A percentile compares a stretch with the other conserved stretches of the same genome.
phyloP scores from a whole-genome alignment of 1,140 invertebrate species.

The Triops longicaudatus region DNA sequence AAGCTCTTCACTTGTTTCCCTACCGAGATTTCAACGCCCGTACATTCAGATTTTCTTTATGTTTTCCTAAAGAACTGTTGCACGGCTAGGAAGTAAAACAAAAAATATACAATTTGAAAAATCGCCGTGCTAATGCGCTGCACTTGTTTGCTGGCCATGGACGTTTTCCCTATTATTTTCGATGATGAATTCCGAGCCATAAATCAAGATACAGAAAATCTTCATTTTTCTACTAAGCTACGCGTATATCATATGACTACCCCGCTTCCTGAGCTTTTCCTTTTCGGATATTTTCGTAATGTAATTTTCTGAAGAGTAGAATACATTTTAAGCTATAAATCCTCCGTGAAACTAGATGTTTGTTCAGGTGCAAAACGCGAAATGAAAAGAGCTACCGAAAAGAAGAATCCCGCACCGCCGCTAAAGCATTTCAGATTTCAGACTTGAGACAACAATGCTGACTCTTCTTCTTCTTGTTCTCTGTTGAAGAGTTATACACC shows the following conservation, averaged over 20 bases:
- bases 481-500: not conserved
- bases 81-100: not conserved
- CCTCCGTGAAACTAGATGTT: not conserved
- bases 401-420: not conserved
- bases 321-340: not conserved
- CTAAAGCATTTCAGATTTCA: not conserved
- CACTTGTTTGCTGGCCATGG: not conserved
- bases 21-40: not conserved
- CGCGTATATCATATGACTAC: too few species aligned
- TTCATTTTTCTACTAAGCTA: not conserved
- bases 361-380: not conserved
- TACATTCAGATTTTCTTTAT: not conserved
- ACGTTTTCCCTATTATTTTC: slow-evolving; percentile 4
- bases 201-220: not conserved
- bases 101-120: not conserved
- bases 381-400: slow-evolving; percentile 7
- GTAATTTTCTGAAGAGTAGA: not conserved
- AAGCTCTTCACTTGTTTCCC: not conserved
- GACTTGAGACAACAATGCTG: slow-evolving; percentile 9
- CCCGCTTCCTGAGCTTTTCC: too few species aligned
- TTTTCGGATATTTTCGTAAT: too few species aligned
- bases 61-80: not conserved
- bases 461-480: not conserved
- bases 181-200: not conserved
- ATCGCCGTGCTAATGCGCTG: not conserved